Base-by-base conservation (phyloP, 2,797 vertebrate species). In the Kryptopterus vitreolus region DNA sequence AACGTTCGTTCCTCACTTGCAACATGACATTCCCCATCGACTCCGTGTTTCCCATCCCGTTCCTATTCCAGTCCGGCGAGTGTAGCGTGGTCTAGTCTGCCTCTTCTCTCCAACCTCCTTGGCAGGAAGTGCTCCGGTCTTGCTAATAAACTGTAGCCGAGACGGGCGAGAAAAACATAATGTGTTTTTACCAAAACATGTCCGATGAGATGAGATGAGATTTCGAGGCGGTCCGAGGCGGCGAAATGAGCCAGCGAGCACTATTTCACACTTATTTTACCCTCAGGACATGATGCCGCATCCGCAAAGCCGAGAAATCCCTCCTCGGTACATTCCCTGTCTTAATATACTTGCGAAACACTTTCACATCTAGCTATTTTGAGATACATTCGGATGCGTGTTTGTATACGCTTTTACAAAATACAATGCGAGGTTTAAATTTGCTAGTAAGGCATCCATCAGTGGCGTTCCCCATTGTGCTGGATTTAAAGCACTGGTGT, bases 261-360 rank as follows among this genome's bases (percentile, higher is more conserved):
- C 52, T 38, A 57, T 73, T 73, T 73, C 71, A 58, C 71, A 73
- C 71, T 35, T 58, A 73, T 57, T 73, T 38, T 57, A 58, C 70
- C 52, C 52, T 57, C 31, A 13, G 31, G 52, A 73, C 31, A 73
- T 57, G 70, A 55, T 55, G 31, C 2, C 13, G 38, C 52, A 16
- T 33, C 38, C 9, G 1, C 71, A 72, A 33, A n/a, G 52, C 11
- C 12, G 2, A 58, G 33, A 38, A 24, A 24, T 73, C 31, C 12
- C 12, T 57, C 38, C 71, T 16, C 53, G 24, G n/a, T 38, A 18
- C 52, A 73, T 31, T 73, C 57, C n/a, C 70, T 73, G 50, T 24
- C 71, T 73, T 31, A 9, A 57, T 73, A 57, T 38, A 38, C 38
- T 73, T 29, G 16, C 10, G 29, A 50, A 50, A 50, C 18, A 26